Conservation (phyloP, 2,113 vertebrate species). For the Lucifuga dentata region DNA sequence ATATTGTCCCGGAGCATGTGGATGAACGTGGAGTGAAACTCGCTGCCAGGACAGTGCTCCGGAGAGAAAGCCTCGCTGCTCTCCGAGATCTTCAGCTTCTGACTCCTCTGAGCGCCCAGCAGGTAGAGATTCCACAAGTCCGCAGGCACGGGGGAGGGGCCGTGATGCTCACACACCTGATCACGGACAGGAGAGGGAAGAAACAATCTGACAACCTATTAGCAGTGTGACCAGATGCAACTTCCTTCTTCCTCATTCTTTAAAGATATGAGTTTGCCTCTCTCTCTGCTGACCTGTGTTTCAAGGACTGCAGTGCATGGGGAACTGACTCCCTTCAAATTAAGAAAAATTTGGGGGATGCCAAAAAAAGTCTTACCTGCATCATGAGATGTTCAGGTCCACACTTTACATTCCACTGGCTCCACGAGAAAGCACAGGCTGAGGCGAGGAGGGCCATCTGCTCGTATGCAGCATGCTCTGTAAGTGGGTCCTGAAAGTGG, state of each 20-base stretch:
- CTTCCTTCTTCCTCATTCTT: conserved; percentile 10
- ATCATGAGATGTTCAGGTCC: conserved; percentile 82
- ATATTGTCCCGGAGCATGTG: conserved; percentile 87
- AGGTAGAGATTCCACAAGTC: conserved; percentile 83
- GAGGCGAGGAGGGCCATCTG: conserved; percentile 90
- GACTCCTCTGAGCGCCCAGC: conserved; percentile 82
- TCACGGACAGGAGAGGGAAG: background rate
- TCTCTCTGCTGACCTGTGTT: background rate
- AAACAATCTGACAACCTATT: no score
- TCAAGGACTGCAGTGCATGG: no score
- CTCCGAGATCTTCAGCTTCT: conserved; percentile 84
- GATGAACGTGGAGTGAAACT: conserved; percentile 91
- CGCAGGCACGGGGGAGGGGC: conserved; percentile 18
- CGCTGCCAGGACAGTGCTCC: conserved; percentile 78
- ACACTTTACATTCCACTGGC: conserved; percentile 89
- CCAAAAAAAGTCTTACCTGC: conserved; percentile 79
- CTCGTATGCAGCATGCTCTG: conserved; percentile 85
- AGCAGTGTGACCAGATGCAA: background rate
- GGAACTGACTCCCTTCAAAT: background rate
- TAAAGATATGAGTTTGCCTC: background rate
- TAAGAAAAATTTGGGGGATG: background rate
- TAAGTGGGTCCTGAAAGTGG: conserved; percentile 78
- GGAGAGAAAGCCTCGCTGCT: conserved; percentile 81
- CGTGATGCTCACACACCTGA: conserved; percentile 84
- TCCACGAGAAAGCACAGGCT: conserved; percentile 89